Base-by-base conservation (phyloP, 2,888 invertebrate species). In the Polydrusus pterygomalis region DNA sequence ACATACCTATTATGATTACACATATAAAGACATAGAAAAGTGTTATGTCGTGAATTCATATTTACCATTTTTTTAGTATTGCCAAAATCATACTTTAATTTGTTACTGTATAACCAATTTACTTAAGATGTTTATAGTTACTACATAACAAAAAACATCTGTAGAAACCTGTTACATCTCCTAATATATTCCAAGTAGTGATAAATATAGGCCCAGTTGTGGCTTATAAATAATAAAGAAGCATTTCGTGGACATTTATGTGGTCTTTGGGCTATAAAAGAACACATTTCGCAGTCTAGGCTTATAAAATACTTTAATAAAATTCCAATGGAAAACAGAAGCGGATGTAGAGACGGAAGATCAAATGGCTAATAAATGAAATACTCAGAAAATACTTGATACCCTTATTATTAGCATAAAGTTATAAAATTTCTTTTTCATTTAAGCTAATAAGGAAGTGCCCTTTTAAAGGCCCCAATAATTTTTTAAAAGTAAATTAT, bases 221-320 rank as follows among this genome's bases (percentile, higher is more conserved):
- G 34, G 34, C 34, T 34, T 56, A 56, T 56, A 56, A 56, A 56
- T 56, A 56, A 56, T 56, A 56, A 34, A 34, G 34, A 13, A 56
- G 34, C 56, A 30, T 56, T 56, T 15, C 34, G 34, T 30, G 56
- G 56, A 56, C 56, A 56, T 56, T 56, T 56, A 56, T 56, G 34
- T 15, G 56, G 56, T 34, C 15, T 56, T 56, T 56, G 15, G 30
- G 15, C 34, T 18, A 15, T 56, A 56, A 56, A 56, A 56, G 56
- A 56, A 56, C 56, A 56, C 56, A 56, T 56, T 56, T 9, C 34
- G 56, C 15, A n/a, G 56, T 56, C 56, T 56, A 56, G 56, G 56
- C 56, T 56, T 56, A 54, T 54, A 54, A 54, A 54, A 54, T 54
- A 56, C 56, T 34, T 56, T n/a, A 56, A 56, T 56, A 56, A 56